Base-by-base conservation (phyloP, 1,140 invertebrate genomes). In the Spodoptera litura region DNA sequence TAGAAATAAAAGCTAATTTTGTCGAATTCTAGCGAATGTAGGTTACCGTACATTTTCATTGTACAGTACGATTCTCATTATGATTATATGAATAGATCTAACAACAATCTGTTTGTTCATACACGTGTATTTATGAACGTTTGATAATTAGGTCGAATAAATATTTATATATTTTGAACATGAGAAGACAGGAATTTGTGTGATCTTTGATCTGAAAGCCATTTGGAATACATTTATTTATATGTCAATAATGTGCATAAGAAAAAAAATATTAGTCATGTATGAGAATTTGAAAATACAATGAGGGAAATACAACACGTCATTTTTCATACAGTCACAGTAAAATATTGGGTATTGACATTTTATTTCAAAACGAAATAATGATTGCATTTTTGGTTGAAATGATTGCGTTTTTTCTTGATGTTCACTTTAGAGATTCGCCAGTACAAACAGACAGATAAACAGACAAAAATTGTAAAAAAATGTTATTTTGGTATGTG, bases 71-170 rank as follows among this genome's bases (percentile, higher is more conserved):
- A 53, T 31, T 13, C 10, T 52, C 66, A 53, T 70, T 51, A 70
- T 49, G 11, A 70, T 20, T 70, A 44, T 53, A 70, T 70, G 66
- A 70, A 70, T 70, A 70, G 44, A 70, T 70, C 66, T 31, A 5
- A 70, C 61, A 64, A 64, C 66, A 70, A 52, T 70, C 25, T 25
- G 66, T 27, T 66, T 53, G 49, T 70, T 70, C 66, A 31, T 51
- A 27, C 11, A 52, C 66, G 27, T 31, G 25, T 52, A 70, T 70
- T 51, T 53, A 27, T 31, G 11, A 49, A 3, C 20, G 49, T 70
- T 53, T 13, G 13, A 70, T 70, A 53, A 70, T 70, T 31, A 70
- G 66, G 66, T 70, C 49, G 15, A 25, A 20, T 70, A 70, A 70
- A 70, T 70, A 52, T 70, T 70, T 70, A 52, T 12, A 70, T 70